These are phyloP conservation scores for Pedetes capensis DNA, from an alignment of 2,113 vertebrate species.

Conservation along the genomic window DNA sequence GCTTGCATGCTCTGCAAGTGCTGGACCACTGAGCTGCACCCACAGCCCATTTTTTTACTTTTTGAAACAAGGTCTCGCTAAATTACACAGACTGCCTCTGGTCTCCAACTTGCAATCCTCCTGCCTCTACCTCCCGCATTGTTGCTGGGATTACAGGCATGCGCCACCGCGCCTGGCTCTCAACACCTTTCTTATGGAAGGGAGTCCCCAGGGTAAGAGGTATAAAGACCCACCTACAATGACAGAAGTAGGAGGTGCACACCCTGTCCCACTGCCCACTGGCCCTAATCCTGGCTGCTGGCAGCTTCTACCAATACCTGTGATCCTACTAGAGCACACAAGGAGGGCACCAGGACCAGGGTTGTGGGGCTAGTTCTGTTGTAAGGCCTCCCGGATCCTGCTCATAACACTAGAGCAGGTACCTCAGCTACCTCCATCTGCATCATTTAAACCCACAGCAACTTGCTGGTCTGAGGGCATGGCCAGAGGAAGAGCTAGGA, in stretches of 20 bases:
- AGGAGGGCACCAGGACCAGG: neutral
- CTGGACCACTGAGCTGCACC: too few relatives aligned
- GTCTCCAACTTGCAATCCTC: too few relatives aligned
- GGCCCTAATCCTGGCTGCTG: neutral
- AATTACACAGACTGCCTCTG: too few relatives aligned
- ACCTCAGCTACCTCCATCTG: too few relatives aligned
- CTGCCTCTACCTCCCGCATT: too few relatives aligned
- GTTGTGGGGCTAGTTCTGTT: neutral
- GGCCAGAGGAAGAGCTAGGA: neutral
- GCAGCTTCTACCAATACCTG: neutral
- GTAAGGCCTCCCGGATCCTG: neutral
- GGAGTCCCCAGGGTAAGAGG: neutral
- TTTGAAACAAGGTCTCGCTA: too few relatives aligned
- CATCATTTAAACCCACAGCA: neutral
- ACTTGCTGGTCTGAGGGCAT: neutral
- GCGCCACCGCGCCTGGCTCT: too few relatives aligned
- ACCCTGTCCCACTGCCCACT: neutral
- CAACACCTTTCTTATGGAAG: neutral
- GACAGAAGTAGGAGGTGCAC: neutral
- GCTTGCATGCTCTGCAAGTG: too few relatives aligned
- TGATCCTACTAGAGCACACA: neutral
- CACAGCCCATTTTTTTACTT: too few relatives aligned
- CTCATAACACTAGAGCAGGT: too few relatives aligned
- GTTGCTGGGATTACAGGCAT: too few relatives aligned
- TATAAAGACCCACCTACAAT: neutral